Percentiles rank a stretch among this genome's conserved stretches.
Evolutionary conservation across 2,797 vertebrate genomes (phyloP).

Genomic region (Alosa sapidissima): DNA sequence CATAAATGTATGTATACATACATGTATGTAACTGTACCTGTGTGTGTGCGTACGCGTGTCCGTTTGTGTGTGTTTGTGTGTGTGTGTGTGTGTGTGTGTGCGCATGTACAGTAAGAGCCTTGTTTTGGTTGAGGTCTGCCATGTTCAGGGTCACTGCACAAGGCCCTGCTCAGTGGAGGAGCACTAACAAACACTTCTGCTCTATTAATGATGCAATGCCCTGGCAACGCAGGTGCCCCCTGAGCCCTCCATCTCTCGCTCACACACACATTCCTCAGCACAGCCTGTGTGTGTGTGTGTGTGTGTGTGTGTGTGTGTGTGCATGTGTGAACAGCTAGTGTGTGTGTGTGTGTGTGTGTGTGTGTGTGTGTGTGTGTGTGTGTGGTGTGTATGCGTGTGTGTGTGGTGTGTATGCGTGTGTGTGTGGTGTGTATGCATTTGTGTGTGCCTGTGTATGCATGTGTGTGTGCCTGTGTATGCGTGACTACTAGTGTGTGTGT

Average conservation of each 20-base stretch:
- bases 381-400: background rate
- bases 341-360: too few relatives aligned
- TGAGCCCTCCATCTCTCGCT: conserved; percentile 48
- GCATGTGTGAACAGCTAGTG: background rate
- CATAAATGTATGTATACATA: background rate
- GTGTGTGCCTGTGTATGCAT: background rate
- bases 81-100: background rate
- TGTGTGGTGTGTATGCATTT: background rate
- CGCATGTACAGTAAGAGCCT: conserved; percentile 56
- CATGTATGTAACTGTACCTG: background rate
- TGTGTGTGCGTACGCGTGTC: background rate
- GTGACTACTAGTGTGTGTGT: background rate
- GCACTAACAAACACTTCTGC: conserved; percentile 62
- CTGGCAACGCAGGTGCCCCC: conserved; percentile 64
- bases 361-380: background rate
- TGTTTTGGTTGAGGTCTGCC: conserved; percentile 63
- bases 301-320: background rate
- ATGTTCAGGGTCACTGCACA: conserved; percentile 70
- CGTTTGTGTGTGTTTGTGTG: background rate
- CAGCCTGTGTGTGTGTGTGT: background rate
- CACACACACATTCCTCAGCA: background rate
- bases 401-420: background rate
- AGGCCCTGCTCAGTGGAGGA: conserved; percentile 56
- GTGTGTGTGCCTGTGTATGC: background rate
- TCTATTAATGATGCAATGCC: conserved; percentile 73